Evolutionary conservation across 2,797 vertebrate genomes (phyloP).

Genomic region (Spondyliosoma cantharus): DNA sequence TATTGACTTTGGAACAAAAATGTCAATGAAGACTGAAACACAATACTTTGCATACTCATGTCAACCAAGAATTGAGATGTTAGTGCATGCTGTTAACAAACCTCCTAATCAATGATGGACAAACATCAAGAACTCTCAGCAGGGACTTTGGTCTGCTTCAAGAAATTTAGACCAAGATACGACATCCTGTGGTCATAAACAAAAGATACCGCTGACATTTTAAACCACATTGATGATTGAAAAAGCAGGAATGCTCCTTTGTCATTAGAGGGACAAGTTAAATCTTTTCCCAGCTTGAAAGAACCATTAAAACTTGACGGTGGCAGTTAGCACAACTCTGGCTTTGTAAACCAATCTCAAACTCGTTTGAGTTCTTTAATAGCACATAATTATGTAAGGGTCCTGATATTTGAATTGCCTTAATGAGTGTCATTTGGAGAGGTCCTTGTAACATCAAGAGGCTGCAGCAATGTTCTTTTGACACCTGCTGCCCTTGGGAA

Average conservation of each 20-base stretch:
- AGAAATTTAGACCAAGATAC: constrained; percentile 54
- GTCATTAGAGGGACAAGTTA: constrained; percentile 20
- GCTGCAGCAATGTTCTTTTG: constrained; percentile 50
- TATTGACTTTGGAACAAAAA: constrained; percentile 77
- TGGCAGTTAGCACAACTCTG: constrained; percentile 8
- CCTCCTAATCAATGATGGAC: constrained; percentile 73
- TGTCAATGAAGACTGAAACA: constrained; percentile 72
- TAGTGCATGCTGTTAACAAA: constrained; percentile 69
- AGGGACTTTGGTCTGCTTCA: constrained; percentile 41
- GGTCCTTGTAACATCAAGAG: constrained; percentile 25
- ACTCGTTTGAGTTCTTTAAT: constrained; percentile 37
- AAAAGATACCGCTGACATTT: constrained; percentile 36
- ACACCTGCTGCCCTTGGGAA: constrained; percentile 69
- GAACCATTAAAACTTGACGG: constrained; percentile 25
- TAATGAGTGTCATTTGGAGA: constrained; percentile 62
- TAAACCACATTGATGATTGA: constrained; percentile 36
- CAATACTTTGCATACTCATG: constrained; percentile 63
- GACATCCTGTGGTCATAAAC: constrained; percentile 32
- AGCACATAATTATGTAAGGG: constrained; percentile 51
- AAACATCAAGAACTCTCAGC: constrained; percentile 59
- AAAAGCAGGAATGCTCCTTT: constrained; percentile 21
- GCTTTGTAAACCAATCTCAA: constrained; percentile 45
- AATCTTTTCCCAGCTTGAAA: constrained; percentile 28
- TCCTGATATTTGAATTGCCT: constrained; percentile 52
- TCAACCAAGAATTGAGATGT: constrained; percentile 64